Percentiles rank a stretch among this genome's conserved stretches.
Conservation (phyloP, 2,888 invertebrate species). For the Oasisia sp. region DNA sequence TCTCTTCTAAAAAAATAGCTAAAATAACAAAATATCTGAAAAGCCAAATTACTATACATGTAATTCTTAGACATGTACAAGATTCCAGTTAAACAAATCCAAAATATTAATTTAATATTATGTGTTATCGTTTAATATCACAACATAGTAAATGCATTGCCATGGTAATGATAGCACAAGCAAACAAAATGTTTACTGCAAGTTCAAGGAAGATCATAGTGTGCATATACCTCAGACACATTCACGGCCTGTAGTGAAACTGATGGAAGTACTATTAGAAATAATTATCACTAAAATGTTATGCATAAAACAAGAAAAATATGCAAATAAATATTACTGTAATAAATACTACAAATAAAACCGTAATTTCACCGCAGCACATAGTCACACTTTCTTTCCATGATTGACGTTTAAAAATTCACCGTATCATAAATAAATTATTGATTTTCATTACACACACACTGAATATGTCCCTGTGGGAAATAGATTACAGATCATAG, state of each 20-base stretch:
- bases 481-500: background rate
- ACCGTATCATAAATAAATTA: background rate
- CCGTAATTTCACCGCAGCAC: background rate
- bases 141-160: no score
- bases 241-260: no score
- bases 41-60: background rate
- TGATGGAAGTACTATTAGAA: background rate
- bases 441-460: background rate
- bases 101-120: no score
- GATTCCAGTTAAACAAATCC: no score
- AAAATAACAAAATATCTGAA: background rate
- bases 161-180: no score
- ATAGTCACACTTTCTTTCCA: background rate
- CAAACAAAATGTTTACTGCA: background rate
- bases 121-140: no score
- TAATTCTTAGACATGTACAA: no score
- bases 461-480: background rate
- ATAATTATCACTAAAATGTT: background rate
- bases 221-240: no score
- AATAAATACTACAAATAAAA: constrained; percentile 3
- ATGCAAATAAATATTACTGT: background rate
- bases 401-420: background rate
- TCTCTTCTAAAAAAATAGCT: background rate
- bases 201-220: background rate
- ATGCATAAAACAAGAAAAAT: background rate